Base-by-base conservation (phyloP, 2,888 invertebrate species). In the Caenorhabditis sulstoni region DNA sequence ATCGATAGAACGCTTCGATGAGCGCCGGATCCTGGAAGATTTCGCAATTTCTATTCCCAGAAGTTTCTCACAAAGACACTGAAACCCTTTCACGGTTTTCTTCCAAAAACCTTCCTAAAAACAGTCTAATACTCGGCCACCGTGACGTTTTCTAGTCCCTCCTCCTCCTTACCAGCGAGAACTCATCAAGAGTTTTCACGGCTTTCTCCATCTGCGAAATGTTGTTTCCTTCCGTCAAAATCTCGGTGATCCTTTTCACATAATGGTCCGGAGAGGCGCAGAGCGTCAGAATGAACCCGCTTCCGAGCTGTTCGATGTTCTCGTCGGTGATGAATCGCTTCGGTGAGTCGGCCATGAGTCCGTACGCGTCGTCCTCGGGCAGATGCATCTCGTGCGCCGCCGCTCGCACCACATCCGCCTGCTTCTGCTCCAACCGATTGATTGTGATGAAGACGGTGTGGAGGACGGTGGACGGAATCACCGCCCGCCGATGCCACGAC, bases 201-300 rank as follows among this genome's bases (percentile, higher is more conserved):
- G 79, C 79, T 22, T 61, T 62, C 49, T 79, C 79, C 79, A 79
- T 75, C 55, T 70, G 57, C 12, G 22, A n/a, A 37, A 79, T 52
- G 50, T 79, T 62, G n/a, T 68, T 73, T 50, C 68, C 67, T 35
- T 73, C 65, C 5, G 50, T 66, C 18, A 79, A 29, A 44, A 79
- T 79, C 39, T 74, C 68, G 8, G 64, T 79, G 3, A 79, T 79
- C 41, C 74, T 57, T 29, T 61, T 35, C 7, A 74, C 79, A 37
- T 74, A 79, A 49, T 73, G 58, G 64, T 73, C 79, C 11, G 87
- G 87, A 7, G 88, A 85, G 8, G 83, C 87, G 23, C 84, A 86
- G 16, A 88, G 67, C 8, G 80, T 80, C 37, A 87, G 68, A 22
- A 88, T 65, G 62, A 88, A 88, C 8, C 88, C 88, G 50, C 85